These are phyloP conservation scores for Mohoua ochrocephala DNA, from an alignment of 2,113 vertebrate species.

Conservation along the genomic window DNA sequence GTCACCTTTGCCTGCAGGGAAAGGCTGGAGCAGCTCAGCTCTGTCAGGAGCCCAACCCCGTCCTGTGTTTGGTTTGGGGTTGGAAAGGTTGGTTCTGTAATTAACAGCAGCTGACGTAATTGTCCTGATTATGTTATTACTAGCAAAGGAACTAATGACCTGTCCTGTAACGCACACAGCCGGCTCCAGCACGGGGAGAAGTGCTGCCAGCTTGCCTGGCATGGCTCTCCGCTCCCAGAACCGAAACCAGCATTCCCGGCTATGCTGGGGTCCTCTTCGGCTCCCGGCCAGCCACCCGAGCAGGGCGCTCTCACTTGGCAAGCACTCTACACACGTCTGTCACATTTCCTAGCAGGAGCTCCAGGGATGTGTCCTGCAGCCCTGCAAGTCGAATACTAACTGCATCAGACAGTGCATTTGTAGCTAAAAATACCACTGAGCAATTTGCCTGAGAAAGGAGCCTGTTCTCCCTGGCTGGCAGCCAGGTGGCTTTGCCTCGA, in stretches of 20 bases:
- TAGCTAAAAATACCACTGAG: not conserved
- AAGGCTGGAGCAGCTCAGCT: not conserved
- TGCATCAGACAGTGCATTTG: not conserved
- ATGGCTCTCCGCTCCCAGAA: fast-evolving
- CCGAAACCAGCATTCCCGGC: fast-evolving
- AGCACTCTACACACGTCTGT: not conserved
- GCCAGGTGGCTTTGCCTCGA: not conserved
- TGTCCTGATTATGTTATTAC: not conserved
- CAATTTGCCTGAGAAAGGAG: not conserved
- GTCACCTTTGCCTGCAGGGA: not conserved
- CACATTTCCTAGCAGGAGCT: not conserved
- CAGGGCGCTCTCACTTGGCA: not conserved
- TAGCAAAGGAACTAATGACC: not conserved
- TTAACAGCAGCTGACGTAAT: not conserved
- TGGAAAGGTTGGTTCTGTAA: not conserved
- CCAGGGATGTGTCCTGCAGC: not conserved
- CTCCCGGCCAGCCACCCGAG: not conserved
- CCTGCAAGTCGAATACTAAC: not conserved
- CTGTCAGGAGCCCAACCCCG: not conserved
- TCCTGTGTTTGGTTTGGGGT: not conserved
- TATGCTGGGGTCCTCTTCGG: fast-evolving
- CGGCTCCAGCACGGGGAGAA: not conserved
- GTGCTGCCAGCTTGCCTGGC: not conserved
- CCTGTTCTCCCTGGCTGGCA: not conserved
- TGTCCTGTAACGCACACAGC: not conserved